Evolutionary conservation across 2,797 vertebrate genomes (phyloP), one percentile per base, ranked within the genome.

Genomic region (Helicolenus hilgendorfi): DNA sequence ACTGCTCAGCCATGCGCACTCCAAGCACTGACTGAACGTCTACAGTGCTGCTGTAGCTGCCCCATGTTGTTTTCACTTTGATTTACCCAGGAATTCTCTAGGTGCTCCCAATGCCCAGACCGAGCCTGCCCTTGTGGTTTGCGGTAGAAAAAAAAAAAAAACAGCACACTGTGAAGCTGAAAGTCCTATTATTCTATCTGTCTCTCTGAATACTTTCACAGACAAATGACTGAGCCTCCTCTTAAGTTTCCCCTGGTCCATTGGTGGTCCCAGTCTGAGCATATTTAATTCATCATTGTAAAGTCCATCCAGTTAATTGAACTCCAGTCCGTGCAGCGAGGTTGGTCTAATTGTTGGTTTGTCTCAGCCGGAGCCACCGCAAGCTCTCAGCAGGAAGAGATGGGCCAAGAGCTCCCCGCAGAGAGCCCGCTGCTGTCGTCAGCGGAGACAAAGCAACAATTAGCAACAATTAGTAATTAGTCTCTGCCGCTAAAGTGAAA

Each of bases 401-500:
- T 71, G 56, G 86, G 77, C 88, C 78, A 84, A 79, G 76, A 38
- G 67, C 78, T 84, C 33, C 80, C 94, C 29, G 3, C 84, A 74
- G 86, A 78, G 83, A 85, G 29, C 72, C 86, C 7, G 29, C 79
- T 81, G 70, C 36, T 77, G 80, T 86, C 38, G 3, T 72, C 87
- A 64, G 72, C 67, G 24, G 69, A 86, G 77, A 83, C 79, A 80
- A 86, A 80, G 77, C 81, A 83, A 73, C 77, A 79, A 86, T 90
- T 82, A 91, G 69, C 64, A 72, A 62, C 79, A 83, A 86, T 92
- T 86, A 90, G 65, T 72, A 85, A 75, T 87, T 82, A 89, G 67
- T 88, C 81, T 78, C 59, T 41, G 71, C 55, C 27, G 56, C 75
- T 79, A 68, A 81, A 72, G 77, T 83, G 60, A 88, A 83, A 83